Base-by-base conservation (phyloP, 2,888 invertebrate genomes). In the Anagyrus pseudococci region DNA sequence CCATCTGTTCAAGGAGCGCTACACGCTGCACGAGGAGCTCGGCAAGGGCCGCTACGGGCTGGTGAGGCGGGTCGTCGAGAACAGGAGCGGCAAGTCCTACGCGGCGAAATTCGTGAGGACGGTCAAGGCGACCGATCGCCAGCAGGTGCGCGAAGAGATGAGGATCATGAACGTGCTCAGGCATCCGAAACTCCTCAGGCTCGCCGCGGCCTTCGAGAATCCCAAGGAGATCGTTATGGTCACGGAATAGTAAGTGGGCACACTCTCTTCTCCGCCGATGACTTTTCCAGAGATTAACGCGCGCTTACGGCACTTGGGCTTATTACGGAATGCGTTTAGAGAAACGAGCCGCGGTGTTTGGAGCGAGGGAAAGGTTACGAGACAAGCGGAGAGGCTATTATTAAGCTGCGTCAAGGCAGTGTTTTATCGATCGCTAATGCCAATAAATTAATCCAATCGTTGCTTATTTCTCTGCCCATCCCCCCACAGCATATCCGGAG, bases 401-500 rank as follows among this genome's bases (percentile, higher is more conserved):
- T n/a, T n/a, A n/a, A n/a, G n/a, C n/a, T n/a, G n/a, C n/a, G n/a
- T n/a, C n/a, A n/a, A n/a, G n/a, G n/a, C n/a, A n/a, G n/a, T n/a
- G n/a, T n/a, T n/a, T n/a, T n/a, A n/a, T n/a, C n/a, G n/a, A n/a
- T n/a, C n/a, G n/a, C n/a, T n/a, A n/a, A n/a, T n/a, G n/a, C n/a
- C n/a, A n/a, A n/a, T n/a, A n/a, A n/a, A n/a, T n/a, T n/a, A n/a
- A n/a, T n/a, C n/a, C n/a, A n/a, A n/a, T n/a, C n/a, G n/a, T n/a
- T n/a, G n/a, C n/a, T n/a, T n/a, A n/a, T n/a, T n/a, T n/a, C n/a
- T n/a, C n/a, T n/a, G n/a, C n/a, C n/a, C n/a, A n/a, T n/a, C n/a
- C n/a, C n/a, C n/a, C n/a, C n/a, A n/a, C 79, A 96, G 96, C 75
- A 91, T 96, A 69, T 90, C 91, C 66, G 96, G 97, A 1, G 97